Evolutionary conservation across 2,797 vertebrate genomes (phyloP).

Genomic region (Micrastur ruficollis): DNA sequence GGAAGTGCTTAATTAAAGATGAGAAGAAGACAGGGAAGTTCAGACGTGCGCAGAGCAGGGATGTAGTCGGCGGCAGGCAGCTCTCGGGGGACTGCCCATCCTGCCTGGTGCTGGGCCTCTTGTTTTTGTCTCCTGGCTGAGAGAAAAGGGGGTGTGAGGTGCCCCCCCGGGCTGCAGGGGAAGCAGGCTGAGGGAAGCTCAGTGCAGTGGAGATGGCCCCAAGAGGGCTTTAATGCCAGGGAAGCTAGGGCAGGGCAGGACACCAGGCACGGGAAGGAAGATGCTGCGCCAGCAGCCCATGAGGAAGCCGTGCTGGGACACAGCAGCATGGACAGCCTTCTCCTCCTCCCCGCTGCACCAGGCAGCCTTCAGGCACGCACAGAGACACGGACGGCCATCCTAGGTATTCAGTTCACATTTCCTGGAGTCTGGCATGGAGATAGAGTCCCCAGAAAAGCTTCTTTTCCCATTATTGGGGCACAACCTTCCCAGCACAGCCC

Average conservation of each 20-base stretch:
- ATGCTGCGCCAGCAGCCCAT: neutral
- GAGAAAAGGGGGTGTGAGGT: neutral
- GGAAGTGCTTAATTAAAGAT: conserved; percentile 54
- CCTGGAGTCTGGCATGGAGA: neutral
- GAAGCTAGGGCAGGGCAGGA: neutral
- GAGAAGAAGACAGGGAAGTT: conserved; percentile 12
- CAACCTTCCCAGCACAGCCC: neutral
- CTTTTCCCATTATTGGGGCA: neutral
- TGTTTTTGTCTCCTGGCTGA: neutral
- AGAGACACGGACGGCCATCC: neutral
- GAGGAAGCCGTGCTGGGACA: neutral
- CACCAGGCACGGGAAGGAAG: neutral
- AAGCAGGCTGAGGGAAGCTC: neutral
- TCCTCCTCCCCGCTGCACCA: neutral
- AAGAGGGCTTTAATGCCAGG: rapidly evolving
- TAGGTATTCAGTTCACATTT: neutral
- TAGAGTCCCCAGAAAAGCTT: neutral
- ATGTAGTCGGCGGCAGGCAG: neutral
- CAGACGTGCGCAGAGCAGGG: neutral
- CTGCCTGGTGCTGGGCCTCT: neutral
- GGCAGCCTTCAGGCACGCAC: rapidly evolving
- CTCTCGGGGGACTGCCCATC: neutral
- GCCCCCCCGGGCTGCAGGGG: rapidly evolving
- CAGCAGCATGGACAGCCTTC: rapidly evolving
- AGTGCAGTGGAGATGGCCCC: neutral